A percentile compares a stretch with the other conserved stretches of the same genome.
phyloP scores from a whole-genome alignment of 2,797 vertebrate species.

The Anguilla pacifica region DNA sequence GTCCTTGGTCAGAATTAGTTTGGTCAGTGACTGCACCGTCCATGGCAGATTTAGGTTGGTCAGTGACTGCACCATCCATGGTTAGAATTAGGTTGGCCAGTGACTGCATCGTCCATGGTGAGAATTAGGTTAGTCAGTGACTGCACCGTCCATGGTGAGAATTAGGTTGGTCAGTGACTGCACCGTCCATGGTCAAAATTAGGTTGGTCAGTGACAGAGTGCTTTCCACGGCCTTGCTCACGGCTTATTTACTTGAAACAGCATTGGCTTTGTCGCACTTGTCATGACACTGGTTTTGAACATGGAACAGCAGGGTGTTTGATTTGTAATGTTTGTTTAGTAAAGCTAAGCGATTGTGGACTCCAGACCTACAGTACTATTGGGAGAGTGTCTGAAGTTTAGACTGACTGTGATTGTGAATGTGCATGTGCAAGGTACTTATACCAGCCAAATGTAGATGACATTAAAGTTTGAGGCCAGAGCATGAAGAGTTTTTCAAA shows the following conservation, averaged over 20 bases:
- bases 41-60: not conserved
- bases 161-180: no score
- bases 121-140: not conserved
- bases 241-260: constrained; percentile 41
- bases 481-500: not conserved
- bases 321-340: constrained; percentile 42
- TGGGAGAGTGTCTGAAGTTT: not conserved
- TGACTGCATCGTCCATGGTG: constrained; percentile 22
- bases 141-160: not conserved
- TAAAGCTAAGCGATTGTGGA: constrained; percentile 33
- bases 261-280: constrained; percentile 45
- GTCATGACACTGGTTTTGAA: constrained; percentile 46
- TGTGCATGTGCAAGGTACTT: not conserved
- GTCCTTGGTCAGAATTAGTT: not conserved
- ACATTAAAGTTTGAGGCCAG: not conserved
- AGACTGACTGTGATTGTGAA: not conserved
- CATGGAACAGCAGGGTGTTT: constrained; percentile 32
- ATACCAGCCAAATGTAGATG: not conserved
- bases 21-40: not conserved
- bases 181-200: not conserved
- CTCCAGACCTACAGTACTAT: not conserved
- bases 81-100: not conserved
- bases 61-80: not conserved
- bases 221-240: constrained; percentile 38
- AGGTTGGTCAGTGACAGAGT: not conserved